Conservation (phyloP, 2,113 vertebrate species). For the Paramormyrops kingsleyae region DNA sequence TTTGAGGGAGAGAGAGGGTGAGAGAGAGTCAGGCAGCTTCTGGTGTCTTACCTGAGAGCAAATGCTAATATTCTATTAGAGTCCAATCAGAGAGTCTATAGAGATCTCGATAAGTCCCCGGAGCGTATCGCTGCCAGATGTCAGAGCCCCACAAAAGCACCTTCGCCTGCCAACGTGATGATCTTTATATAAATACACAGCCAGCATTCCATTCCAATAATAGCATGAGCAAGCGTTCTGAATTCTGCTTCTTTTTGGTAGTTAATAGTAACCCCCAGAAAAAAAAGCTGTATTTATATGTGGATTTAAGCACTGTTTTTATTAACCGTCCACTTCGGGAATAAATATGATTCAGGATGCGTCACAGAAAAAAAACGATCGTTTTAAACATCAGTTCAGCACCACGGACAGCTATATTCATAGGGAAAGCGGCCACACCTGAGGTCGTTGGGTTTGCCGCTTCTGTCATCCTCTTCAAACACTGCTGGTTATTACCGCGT, state of each 20-base stretch:
- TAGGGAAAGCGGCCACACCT: background rate
- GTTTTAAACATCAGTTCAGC: conserved; percentile 51
- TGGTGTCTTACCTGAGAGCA: conserved; percentile 69
- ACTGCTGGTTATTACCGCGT: background rate
- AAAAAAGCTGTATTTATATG: conserved; percentile 17
- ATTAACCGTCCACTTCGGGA: conserved; percentile 30
- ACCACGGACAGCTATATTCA: conserved; percentile 58
- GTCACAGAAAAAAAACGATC: background rate
- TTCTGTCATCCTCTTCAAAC: background rate
- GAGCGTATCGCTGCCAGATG: conserved; percentile 71
- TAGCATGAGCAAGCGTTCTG: conserved; percentile 50
- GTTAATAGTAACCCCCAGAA: conserved; percentile 22
- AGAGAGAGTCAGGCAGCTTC: conserved; percentile 48
- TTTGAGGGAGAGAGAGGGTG: background rate
- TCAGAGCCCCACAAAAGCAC: conserved; percentile 71
- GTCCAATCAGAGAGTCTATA: conserved; percentile 70
- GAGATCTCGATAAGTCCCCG: conserved; percentile 70
- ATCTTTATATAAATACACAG: conserved; percentile 69
- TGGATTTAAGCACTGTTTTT: conserved; percentile 38
- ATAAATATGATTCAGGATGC: background rate
- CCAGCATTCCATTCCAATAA: conserved; percentile 41
- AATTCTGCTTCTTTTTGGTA: conserved; percentile 39
- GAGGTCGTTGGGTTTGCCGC: background rate
- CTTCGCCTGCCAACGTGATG: conserved; percentile 63
- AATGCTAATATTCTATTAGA: conserved; percentile 83